Evolutionary conservation across 2,888 invertebrate genomes (phyloP), one percentile per base, ranked within the genome.

Genomic region (Eupeodes latifasciatus): DNA sequence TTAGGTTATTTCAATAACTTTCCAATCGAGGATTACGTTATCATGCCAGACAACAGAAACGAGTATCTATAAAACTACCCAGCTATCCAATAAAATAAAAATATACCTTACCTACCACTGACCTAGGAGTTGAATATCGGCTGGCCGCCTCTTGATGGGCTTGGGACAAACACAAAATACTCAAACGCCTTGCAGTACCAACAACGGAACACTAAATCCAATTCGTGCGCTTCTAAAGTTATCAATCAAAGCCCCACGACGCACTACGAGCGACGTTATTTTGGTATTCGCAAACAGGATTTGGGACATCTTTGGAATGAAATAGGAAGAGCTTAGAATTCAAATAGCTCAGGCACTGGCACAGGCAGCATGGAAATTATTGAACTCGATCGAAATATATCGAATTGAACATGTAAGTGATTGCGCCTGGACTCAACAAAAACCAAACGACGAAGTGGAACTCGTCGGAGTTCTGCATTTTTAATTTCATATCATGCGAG

Each of bases 1-100:
- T n/a, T 1, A 14, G 11, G 44, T 59, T 78, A 64, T 78, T 74
- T 62, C 64, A 77, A 72, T 74, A 81, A 57, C 75, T 72, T 77
- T 84, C 57, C 84, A 81, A 88, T 77, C 57, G 69, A 59, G 87
- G 85, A 85, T 81, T 88, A 85, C 75, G 81, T 81, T 78, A 71
- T 88, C 77, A 75, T 64, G 49, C n/a, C 79, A 78, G 59, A 78
- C 67, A 69, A 51, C 77, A 51, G 36, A 27, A 27, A 2, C 27
- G 27, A 27, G 27, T 27, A 27, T 27, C 44, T 36, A 51, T 62
- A 19, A 47, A 11, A 19, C 19, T 27, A 7, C 47, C 67, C 67
- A 53, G 51, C 34, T 49, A 53, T 53, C 16, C 36, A 53, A 53
- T 27, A 27, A 27, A 27, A 27, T 27, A 27, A 27, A 27, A 27